Percentiles rank a stretch among this genome's conserved stretches.
Conservation (phyloP, 1,140 invertebrate species). For the Drosophila guanche region DNA sequence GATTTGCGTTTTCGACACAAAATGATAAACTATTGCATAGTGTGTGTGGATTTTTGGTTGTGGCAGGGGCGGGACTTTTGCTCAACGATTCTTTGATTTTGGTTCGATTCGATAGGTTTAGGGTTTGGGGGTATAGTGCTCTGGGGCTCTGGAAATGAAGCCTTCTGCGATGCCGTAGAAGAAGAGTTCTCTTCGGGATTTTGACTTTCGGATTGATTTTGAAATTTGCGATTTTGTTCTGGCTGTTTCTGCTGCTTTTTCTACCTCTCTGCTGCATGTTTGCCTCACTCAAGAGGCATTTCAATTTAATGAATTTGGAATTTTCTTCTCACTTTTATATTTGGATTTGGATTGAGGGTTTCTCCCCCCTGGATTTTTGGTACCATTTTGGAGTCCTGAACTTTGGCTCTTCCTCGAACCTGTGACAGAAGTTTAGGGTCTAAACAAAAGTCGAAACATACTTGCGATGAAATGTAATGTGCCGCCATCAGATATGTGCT, state of each 20-base stretch:
- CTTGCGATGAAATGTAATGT: slow-evolving; percentile 58
- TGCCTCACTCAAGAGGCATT: no score
- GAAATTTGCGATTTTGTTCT: slow-evolving; percentile 32
- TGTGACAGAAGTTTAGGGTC: slow-evolving; percentile 47
- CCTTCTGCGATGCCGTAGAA: slow-evolving; percentile 80
- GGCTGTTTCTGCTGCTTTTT: slow-evolving; percentile 26
- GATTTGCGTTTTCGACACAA: slow-evolving; percentile 80
- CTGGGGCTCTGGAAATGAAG: slow-evolving; percentile 67
- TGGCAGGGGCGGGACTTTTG: slow-evolving; percentile 29
- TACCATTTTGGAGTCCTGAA: not conserved
- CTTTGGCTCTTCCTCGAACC: slow-evolving; percentile 18
- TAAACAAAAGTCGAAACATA: slow-evolving; percentile 71
- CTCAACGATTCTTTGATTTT: no score
- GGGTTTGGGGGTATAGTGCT: no score
- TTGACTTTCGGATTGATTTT: slow-evolving; percentile 40
- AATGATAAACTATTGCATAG: slow-evolving; percentile 82
- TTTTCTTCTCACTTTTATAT: slow-evolving; percentile 28
- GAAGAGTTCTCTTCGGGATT: slow-evolving; percentile 59
- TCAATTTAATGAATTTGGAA: slow-evolving; percentile 2
- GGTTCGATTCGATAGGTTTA: not conserved
- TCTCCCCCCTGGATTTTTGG: slow-evolving; percentile 1
- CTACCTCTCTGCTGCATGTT: no score
- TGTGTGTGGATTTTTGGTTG: slow-evolving; percentile 66
- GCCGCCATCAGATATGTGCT: slow-evolving; percentile 47
- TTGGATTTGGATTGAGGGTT: slow-evolving; percentile 22